phyloP scores from a whole-genome alignment of 1,140 invertebrate species.

The Penaeus vannamei region DNA sequence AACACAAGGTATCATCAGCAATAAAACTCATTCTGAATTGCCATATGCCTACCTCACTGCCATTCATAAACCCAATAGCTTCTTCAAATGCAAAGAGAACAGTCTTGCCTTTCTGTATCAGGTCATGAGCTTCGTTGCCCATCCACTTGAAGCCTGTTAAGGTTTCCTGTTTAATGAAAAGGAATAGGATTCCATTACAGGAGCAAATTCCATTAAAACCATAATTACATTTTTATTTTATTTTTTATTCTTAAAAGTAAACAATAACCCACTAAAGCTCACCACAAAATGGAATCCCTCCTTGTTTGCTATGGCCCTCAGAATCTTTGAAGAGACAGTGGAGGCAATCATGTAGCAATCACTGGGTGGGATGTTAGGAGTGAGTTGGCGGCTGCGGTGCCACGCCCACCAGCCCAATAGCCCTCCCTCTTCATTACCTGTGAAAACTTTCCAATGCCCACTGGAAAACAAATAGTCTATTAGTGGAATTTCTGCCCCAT shows the following conservation, averaged over 20 bases:
- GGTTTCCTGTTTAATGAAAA: conserved; percentile 81
- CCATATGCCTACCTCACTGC: conserved; percentile 74
- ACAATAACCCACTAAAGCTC: conserved; percentile 64
- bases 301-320: conserved; percentile 84
- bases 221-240: too few relatives aligned
- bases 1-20: too few relatives aligned
- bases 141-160: conserved; percentile 99
- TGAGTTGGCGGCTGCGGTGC: conserved; percentile 75
- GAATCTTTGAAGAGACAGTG: conserved; percentile 97
- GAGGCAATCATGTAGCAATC: conserved; percentile 90
- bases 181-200: too few relatives aligned
- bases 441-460: conserved; percentile 91
- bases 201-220: too few relatives aligned
- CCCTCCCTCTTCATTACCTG: conserved; percentile 95
- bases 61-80: conserved; percentile 96
- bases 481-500: neutral
- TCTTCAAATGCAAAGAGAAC: conserved; percentile 97
- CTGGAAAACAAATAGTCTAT: conserved; percentile 72
- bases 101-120: conserved; percentile 79
- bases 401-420: conserved; percentile 95
- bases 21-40: too few relatives aligned
- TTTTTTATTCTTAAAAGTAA: neutral
- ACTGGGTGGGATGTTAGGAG: conserved; percentile 73
- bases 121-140: conserved; percentile 89
- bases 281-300: conserved; percentile 89